Conservation (phyloP, 1,140 invertebrate genomes). For the Magallana ariakensis region DNA sequence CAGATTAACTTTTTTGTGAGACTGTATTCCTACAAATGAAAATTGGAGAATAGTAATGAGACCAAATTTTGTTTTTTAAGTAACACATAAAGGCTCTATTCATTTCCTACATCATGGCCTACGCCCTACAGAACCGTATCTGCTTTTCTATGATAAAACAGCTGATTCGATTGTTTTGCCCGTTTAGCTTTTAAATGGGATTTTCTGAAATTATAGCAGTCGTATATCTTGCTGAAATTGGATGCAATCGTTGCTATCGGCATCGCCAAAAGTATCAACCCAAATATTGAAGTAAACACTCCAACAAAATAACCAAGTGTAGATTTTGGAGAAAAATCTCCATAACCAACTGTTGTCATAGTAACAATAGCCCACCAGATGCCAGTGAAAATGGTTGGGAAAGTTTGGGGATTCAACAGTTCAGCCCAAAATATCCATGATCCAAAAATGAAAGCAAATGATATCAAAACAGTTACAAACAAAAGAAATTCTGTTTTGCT, state of each 20-base stretch:
- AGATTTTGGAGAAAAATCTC: conserved; percentile 78
- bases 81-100: no score
- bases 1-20: no score
- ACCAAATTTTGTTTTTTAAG: no score
- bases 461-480: conserved; percentile 62
- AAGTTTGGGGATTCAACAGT: conserved; percentile 54
- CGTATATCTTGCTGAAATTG: conserved; percentile 20
- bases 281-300: conserved; percentile 73
- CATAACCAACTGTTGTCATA: conserved; percentile 98
- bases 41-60: no score
- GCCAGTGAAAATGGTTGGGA: conserved; percentile 91
- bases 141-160: no score
- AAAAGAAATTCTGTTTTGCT: conserved; percentile 67
- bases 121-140: no score
- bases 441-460: conserved; percentile 63
- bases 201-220: conserved; percentile 18
- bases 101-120: no score
- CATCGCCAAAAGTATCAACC: conserved; percentile 16
- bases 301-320: conserved; percentile 83
- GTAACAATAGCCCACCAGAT: conserved; percentile 99
- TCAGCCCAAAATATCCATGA: conserved; percentile 68
- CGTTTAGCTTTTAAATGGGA: neutral
- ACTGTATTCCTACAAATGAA: no score
- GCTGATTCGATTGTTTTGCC: neutral
- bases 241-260: conserved; percentile 35